Percentiles rank a stretch among this genome's conserved stretches.
These are phyloP conservation scores for Apodemus speciosus DNA, from an alignment of 2,113 vertebrate genomes.

Conservation along the genomic window DNA sequence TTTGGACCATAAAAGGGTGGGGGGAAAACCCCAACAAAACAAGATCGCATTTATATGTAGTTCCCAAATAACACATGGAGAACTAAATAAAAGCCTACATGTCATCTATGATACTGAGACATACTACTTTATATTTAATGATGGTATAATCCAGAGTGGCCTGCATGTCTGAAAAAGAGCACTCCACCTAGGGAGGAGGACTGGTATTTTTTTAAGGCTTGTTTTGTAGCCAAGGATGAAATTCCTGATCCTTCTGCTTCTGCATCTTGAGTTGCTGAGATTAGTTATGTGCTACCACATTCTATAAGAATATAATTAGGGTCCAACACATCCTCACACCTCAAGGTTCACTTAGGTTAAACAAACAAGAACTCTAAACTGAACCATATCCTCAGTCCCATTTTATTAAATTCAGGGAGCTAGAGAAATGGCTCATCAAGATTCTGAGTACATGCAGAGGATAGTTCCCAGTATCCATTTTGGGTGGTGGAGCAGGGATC, in stretches of 20 bases:
- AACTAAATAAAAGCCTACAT: background rate
- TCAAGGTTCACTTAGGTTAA: background rate
- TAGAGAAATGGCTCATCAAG: background rate
- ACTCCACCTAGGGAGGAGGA: background rate
- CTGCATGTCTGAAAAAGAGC: background rate
- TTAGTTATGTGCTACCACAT: background rate
- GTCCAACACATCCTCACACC: background rate
- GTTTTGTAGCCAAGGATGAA: background rate
- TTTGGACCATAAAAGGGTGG: background rate
- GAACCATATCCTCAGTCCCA: background rate
- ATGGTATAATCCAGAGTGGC: slow-evolving; percentile 1
- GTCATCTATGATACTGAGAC: slow-evolving; percentile 6
- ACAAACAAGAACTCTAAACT: background rate
- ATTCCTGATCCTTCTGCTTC: background rate
- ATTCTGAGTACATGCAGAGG: background rate
- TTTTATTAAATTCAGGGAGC: background rate
- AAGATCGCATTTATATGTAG: slow-evolving; percentile 24
- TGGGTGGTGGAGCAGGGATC: background rate
- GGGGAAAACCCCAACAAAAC: background rate
- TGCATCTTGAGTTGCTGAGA: background rate
- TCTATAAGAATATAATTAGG: background rate
- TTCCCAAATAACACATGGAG: slow-evolving; percentile 21
- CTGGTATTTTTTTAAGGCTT: background rate
- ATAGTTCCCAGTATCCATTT: background rate
- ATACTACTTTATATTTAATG: background rate